phyloP scores from a whole-genome alignment of 2,888 invertebrate species.

The Hofmannophila pseudospretella region DNA sequence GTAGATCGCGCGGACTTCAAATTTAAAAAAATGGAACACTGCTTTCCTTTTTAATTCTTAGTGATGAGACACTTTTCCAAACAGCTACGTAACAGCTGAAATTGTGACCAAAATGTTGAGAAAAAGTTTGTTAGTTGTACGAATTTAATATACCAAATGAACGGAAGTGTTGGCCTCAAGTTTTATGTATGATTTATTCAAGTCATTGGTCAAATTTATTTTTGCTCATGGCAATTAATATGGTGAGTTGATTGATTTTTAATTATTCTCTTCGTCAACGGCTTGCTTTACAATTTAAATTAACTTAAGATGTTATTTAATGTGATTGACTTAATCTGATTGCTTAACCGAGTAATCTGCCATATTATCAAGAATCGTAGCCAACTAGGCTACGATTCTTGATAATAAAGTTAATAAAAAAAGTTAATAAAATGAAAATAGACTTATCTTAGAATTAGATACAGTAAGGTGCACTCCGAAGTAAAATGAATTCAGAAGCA shows the following conservation, averaged over 20 bases:
- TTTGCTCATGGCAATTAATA: conserved; percentile 74
- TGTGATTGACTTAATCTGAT: too few relatives aligned
- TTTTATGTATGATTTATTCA: conserved; percentile 78
- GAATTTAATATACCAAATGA: conserved; percentile 52
- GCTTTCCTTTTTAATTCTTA: conserved; percentile 8
- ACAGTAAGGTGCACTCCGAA: too few relatives aligned
- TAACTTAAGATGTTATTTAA: too few relatives aligned
- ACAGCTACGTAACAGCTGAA: conserved; percentile 3
- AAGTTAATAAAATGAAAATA: too few relatives aligned
- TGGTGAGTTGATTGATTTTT: conserved; percentile 52
- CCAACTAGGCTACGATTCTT: too few relatives aligned
- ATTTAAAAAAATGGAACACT: conserved; percentile 25
- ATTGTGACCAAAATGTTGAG: conserved; percentile 13
- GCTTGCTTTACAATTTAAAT: too few relatives aligned
- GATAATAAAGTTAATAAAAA: too few relatives aligned
- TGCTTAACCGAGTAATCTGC: too few relatives aligned
- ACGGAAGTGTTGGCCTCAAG: conserved; percentile 59
- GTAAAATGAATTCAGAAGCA: too few relatives aligned
- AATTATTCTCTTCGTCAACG: too few relatives aligned
- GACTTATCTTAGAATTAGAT: too few relatives aligned
- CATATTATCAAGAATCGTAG: too few relatives aligned
- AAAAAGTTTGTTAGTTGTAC: conserved; percentile 35
- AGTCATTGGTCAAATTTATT: conserved; percentile 69
- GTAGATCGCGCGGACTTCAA: conserved; percentile 26
- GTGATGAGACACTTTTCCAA: conserved; percentile 13